These are phyloP conservation scores for Reinhardtius hippoglossoides DNA, from an alignment of 2,113 vertebrate genomes.

Conservation along the genomic window DNA sequence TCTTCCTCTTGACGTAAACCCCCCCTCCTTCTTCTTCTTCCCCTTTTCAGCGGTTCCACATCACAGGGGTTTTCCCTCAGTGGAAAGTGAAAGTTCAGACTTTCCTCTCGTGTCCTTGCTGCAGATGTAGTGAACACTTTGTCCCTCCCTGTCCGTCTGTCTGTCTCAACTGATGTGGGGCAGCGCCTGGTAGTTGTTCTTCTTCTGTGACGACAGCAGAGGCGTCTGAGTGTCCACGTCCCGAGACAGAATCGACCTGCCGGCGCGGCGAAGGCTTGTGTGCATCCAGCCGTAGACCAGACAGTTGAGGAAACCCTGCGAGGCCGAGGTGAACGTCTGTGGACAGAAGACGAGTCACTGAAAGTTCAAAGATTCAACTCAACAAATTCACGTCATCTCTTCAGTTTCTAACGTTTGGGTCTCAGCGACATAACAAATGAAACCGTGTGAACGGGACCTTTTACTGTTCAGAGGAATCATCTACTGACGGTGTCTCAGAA, in stretches of 20 bases:
- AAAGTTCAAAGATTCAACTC: neutral
- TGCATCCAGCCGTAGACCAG: conserved; percentile 90
- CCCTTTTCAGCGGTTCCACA: conserved; percentile 13
- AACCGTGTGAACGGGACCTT: no score
- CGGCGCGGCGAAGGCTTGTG: conserved; percentile 77
- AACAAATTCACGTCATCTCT: no score
- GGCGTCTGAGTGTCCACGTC: conserved; percentile 92
- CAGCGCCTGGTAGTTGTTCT: conserved; percentile 77
- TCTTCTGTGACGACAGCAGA: conserved; percentile 90
- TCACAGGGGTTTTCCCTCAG: conserved; percentile 1
- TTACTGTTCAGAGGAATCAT: no score
- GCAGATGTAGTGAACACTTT: neutral
- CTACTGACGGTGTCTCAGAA: no score
- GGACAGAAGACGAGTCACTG: conserved; percentile 20
- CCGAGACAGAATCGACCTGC: conserved; percentile 63
- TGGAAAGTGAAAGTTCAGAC: conserved; percentile 12
- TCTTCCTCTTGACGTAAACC: conserved; percentile 48
- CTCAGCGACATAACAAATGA: no score
- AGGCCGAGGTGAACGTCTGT: conserved; percentile 89
- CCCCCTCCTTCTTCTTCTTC: conserved; percentile 17
- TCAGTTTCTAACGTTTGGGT: no score
- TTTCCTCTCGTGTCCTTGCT: neutral
- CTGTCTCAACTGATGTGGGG: conserved; percentile 38
- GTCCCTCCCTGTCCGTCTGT: neutral
- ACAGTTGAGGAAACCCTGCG: conserved; percentile 92